A percentile compares a stretch with the other conserved stretches of the same genome.
phyloP scores from a whole-genome alignment of 2,113 vertebrate genomes.

The human (Homo sapiens) region GRCh38 chr20:42115001-42115500 shows the following conservation, averaged over 20 bases:
- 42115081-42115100: background rate
- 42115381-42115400: background rate
- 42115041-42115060: background rate
- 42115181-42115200: slow-evolving; percentile 85
- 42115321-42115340: slow-evolving; percentile 28
- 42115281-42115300: slow-evolving; percentile 99
- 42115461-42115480: slow-evolving; percentile 26
- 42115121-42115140: rapidly evolving
- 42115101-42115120: background rate
- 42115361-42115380: background rate
- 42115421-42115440: slow-evolving; percentile 39
- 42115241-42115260: slow-evolving; percentile 97
- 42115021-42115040: background rate
- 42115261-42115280: slow-evolving; percentile 97
- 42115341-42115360: slow-evolving; percentile 43
- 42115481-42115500: background rate
- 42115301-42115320: slow-evolving; percentile 96
- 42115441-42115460: slow-evolving; percentile 24
- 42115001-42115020: background rate
- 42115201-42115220: slow-evolving; percentile 97
- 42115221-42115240: slow-evolving; percentile 97
- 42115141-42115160: background rate
- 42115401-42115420: slow-evolving; percentile 58
- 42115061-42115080: background rate
- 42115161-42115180: background rate